phyloP scores from a whole-genome alignment of 2,113 vertebrate species.

The Origma solitaria region DNA sequence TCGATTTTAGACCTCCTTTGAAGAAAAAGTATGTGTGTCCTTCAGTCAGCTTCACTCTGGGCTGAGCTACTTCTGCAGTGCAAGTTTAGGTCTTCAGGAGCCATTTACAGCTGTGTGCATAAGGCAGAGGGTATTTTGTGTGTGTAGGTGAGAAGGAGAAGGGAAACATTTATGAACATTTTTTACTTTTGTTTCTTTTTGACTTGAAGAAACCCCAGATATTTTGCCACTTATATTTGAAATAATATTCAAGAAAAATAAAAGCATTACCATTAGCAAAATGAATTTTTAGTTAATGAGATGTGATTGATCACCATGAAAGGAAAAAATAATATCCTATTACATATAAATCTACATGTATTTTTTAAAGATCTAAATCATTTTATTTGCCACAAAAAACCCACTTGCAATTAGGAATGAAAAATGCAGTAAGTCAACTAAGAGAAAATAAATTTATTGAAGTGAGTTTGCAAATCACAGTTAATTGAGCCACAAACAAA shows the following conservation, averaged over 20 bases:
- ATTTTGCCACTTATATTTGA: neutral
- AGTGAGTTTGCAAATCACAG: slow-evolving; percentile 61
- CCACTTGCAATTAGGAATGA: slow-evolving; percentile 36
- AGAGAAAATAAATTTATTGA: slow-evolving; percentile 59
- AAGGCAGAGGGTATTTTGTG: neutral
- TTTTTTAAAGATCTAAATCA: slow-evolving; percentile 14
- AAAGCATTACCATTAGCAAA: neutral
- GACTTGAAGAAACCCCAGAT: neutral
- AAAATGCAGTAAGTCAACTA: slow-evolving; percentile 18
- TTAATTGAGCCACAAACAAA: slow-evolving; percentile 67
- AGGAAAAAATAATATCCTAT: slow-evolving; percentile 17
- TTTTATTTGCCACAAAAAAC: neutral
- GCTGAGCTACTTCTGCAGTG: neutral
- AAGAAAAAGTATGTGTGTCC: slow-evolving; percentile 28
- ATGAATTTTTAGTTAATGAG: neutral
- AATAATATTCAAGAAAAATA: neutral
- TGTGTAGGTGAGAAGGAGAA: neutral
- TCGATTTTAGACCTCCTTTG: slow-evolving; percentile 39
- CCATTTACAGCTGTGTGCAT: neutral
- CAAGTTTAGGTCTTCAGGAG: neutral
- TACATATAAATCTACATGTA: slow-evolving; percentile 22
- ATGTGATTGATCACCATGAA: slow-evolving; percentile 4
- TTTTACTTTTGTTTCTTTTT: neutral
- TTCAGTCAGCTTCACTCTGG: neutral
- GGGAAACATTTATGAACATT: neutral